A percentile compares a stretch with the other conserved stretches of the same genome.
phyloP scores from a whole-genome alignment of 2,113 vertebrate species.

The Ardeotis arabs region DNA sequence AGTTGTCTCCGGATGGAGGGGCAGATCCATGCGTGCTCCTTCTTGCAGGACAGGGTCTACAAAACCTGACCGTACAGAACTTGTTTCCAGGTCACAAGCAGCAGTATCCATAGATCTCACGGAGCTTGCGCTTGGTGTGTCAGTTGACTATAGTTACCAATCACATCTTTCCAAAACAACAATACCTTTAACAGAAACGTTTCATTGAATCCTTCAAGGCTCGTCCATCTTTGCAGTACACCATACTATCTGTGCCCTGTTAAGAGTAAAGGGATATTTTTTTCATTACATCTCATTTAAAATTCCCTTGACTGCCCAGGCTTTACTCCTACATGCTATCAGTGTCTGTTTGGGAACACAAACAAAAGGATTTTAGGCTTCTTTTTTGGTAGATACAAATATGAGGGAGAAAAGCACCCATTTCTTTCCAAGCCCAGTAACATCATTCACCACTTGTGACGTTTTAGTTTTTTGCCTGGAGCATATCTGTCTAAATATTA shows the following conservation, averaged over 20 bases:
- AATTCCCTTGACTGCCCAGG: not conserved
- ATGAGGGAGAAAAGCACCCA: not conserved
- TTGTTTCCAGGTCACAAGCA: not conserved
- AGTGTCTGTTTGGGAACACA: not conserved
- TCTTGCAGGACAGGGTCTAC: not conserved
- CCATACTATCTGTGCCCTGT: not conserved
- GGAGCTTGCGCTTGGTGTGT: rapidly evolving
- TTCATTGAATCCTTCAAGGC: not conserved
- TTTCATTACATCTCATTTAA: not conserved
- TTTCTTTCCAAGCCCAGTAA: not conserved
- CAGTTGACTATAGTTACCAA: not conserved
- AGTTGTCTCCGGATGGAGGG: rapidly evolving
- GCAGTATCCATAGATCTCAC: not conserved
- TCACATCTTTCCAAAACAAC: not conserved
- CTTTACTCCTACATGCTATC: too few species aligned
- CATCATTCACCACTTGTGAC: not conserved
- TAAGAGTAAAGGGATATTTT: not conserved
- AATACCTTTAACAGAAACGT: not conserved
- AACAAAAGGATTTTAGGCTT: not conserved
- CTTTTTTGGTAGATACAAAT: not conserved
- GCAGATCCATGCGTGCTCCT: not conserved
- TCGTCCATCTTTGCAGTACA: too few species aligned
- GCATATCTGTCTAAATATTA: not conserved
- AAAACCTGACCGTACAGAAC: not conserved
- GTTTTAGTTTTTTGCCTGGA: not conserved